phyloP scores from a whole-genome alignment of 2,888 invertebrate genomes.

The Apomyelois bistriatella region DNA sequence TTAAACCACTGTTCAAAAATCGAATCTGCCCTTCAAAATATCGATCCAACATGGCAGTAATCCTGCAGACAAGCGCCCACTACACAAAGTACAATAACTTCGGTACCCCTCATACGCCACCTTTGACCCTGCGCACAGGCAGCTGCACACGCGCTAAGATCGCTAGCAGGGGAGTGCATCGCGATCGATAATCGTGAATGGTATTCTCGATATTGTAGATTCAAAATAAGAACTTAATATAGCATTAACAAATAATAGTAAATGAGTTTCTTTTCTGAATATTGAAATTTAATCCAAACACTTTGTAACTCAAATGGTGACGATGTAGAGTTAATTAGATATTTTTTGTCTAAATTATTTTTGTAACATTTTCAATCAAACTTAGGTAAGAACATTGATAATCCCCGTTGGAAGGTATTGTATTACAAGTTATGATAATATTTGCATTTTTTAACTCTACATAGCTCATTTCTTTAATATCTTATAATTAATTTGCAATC shows the following conservation, averaged over 20 bases:
- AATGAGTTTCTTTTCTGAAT: too few relatives aligned
- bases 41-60: slow-evolving; percentile 56
- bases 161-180: slow-evolving; percentile 57
- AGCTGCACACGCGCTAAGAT: slow-evolving; percentile 65
- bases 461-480: too few relatives aligned
- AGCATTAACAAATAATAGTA: too few relatives aligned
- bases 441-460: too few relatives aligned
- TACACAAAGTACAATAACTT: slow-evolving; percentile 50
- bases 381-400: too few relatives aligned
- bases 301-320: too few relatives aligned
- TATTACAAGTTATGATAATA: too few relatives aligned
- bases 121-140: slow-evolving; percentile 72
- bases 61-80: slow-evolving; percentile 59
- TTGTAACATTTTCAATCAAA: too few relatives aligned
- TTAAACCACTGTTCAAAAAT: slow-evolving; percentile 14
- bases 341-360: too few relatives aligned
- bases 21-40: slow-evolving; percentile 20
- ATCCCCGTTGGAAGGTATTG: too few relatives aligned
- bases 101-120: slow-evolving; percentile 48
- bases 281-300: too few relatives aligned
- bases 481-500: neutral
- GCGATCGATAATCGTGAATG: slow-evolving; percentile 56
- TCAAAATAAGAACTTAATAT: neutral
- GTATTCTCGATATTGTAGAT: slow-evolving; percentile 4
- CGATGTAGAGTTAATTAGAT: too few relatives aligned